Evolutionary conservation across 2,888 invertebrate species (phyloP).

Genomic region (Drosophila eohydei): DNA sequence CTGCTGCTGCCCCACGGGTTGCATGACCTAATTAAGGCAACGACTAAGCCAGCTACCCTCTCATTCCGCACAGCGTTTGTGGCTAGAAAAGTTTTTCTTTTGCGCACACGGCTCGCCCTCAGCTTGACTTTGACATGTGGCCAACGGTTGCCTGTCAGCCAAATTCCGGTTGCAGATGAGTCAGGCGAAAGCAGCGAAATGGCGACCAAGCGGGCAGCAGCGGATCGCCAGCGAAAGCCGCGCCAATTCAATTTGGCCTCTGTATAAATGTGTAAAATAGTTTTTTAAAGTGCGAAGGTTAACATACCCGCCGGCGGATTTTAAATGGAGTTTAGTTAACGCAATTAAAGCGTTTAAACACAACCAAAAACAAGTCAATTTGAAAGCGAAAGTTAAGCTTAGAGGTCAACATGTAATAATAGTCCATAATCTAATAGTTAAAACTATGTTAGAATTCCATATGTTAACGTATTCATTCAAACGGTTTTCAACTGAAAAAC

Average conservation of each 20-base stretch:
- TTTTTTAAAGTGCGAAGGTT: conserved; percentile 48
- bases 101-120: conserved; percentile 43
- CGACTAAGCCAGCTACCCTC: conserved; percentile 10
- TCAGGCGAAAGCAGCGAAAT: conserved; percentile 44
- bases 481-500: too few species aligned
- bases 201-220: not conserved
- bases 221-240: conserved; percentile 37
- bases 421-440: too few species aligned
- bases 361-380: conserved; percentile 30
- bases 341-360: conserved; percentile 31
- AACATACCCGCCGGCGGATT: conserved; percentile 45
- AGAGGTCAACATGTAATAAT: conserved; percentile 1
- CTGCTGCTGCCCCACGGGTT: conserved; percentile 53
- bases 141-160: conserved; percentile 64
- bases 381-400: conserved; percentile 18
- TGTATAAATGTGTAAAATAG: conserved; percentile 56
- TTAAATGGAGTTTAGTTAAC: conserved; percentile 34
- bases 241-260: conserved; percentile 68
- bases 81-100: conserved; percentile 70
- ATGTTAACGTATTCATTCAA: not conserved
- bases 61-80: conserved; percentile 22
- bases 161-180: conserved; percentile 79
- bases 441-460: not conserved
- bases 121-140: conserved; percentile 76
- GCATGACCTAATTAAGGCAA: conserved; percentile 71